These are phyloP conservation scores for Listronotus bonariensis DNA, from an alignment of 1,140 invertebrate genomes.

Conservation along the genomic window DNA sequence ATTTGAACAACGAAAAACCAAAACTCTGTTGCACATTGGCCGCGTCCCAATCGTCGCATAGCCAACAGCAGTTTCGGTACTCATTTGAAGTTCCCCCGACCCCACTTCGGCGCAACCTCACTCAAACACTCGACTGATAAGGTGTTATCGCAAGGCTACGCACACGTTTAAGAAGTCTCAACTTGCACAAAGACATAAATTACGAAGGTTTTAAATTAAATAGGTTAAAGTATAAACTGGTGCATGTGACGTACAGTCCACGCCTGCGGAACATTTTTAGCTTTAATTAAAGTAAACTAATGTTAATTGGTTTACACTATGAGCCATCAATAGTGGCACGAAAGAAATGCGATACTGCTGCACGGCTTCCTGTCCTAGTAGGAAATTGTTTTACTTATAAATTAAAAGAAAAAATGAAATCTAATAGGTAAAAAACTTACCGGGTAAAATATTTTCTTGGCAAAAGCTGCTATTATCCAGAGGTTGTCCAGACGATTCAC, in stretches of 20 bases:
- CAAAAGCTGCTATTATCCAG: background rate
- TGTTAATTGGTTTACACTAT: no score
- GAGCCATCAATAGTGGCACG: no score
- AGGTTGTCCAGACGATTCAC: constrained; percentile 31
- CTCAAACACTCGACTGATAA: constrained; percentile 5
- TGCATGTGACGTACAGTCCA: no score
- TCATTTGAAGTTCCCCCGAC: no score
- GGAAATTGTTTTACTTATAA: no score
- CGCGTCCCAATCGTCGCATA: background rate
- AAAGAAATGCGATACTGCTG: no score
- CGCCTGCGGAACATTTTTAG: no score
- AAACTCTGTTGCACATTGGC: background rate
- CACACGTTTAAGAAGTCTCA: constrained; percentile 6
- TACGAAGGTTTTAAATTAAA: background rate
- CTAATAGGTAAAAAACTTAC: constrained; percentile 20
- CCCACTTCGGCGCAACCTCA: constrained; percentile 1
- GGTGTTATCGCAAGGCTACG: constrained; percentile 7
- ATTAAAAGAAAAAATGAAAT: background rate
- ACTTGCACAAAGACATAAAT: background rate
- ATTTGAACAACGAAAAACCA: background rate
- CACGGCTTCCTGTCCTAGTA: no score
- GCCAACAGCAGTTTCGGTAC: no score
- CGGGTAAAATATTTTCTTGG: constrained; percentile 14
- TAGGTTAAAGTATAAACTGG: background rate
- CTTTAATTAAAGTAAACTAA: no score